Evolutionary conservation across 2,113 vertebrate species (phyloP).

Genomic region (Oryctolagus cuniculus): DNA sequence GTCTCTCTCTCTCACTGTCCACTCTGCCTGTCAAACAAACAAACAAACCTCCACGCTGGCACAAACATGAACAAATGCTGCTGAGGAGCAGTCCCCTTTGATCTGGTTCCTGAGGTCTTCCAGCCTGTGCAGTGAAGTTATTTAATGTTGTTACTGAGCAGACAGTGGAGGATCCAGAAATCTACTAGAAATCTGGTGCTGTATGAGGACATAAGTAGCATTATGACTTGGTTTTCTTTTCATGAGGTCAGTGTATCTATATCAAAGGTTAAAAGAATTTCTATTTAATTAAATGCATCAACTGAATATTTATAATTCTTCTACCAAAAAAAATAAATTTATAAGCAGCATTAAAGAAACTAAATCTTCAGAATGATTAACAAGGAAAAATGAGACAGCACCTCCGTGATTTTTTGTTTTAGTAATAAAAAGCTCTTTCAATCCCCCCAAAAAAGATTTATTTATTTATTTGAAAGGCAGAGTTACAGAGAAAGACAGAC

Average conservation of each 20-base stretch:
- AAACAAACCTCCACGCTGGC: neutral
- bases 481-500: too few relatives aligned
- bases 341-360: conserved; percentile 7
- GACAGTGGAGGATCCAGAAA: conserved; percentile 37
- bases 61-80: conserved; percentile 19
- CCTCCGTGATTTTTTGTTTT: conserved; percentile 82
- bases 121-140: conserved; percentile 82
- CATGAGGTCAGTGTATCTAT: neutral
- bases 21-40: too few relatives aligned
- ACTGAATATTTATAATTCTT: conserved; percentile 51
- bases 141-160: conserved; percentile 80
- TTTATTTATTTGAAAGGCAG: too few relatives aligned
- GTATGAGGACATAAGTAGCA: conserved; percentile 34
- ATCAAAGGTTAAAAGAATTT: conserved; percentile 65
- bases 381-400: conserved; percentile 59
- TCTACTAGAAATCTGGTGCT: conserved; percentile 36
- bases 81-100: conserved; percentile 41
- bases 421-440: conserved; percentile 79
- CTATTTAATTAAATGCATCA: conserved; percentile 62
- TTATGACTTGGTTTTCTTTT: conserved; percentile 23
- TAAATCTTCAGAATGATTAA: conserved; percentile 43
- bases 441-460: too few relatives aligned
- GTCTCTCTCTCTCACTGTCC: too few relatives aligned
- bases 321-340: conserved; percentile 55
- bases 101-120: conserved; percentile 69